A percentile compares a stretch with the other conserved stretches of the same genome.
Conservation (phyloP, 2,888 invertebrate genomes). For the Synanthedon myopaeformis region DNA sequence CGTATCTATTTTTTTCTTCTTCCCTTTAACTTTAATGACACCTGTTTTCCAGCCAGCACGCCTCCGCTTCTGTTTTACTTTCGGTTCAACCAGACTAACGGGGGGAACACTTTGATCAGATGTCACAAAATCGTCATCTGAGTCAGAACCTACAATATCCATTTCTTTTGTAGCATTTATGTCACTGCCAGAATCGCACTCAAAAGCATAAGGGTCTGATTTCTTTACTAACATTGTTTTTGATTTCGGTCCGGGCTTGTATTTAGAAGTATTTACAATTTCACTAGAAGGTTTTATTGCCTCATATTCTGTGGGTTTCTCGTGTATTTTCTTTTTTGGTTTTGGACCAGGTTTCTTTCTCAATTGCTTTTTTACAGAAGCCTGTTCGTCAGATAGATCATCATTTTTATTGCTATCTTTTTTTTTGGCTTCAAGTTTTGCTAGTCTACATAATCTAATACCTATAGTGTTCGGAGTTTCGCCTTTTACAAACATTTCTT, state of each 20-base stretch:
- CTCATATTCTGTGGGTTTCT: too few species aligned
- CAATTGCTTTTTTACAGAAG: slow-evolving; percentile 13
- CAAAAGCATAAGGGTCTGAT: slow-evolving; percentile 47
- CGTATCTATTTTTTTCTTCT: slow-evolving; percentile 31
- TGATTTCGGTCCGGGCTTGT: slow-evolving; percentile 43
- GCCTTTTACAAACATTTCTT: slow-evolving; percentile 77
- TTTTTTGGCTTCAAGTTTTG: slow-evolving; percentile 59
- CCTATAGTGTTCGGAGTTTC: slow-evolving; percentile 73
- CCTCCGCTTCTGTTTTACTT: slow-evolving; percentile 42
- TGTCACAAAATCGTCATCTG: slow-evolving; percentile 36
- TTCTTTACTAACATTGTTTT: slow-evolving; percentile 29
- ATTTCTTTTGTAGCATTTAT: slow-evolving; percentile 22
- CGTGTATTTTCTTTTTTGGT: slow-evolving; percentile 9
- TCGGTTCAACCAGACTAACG: slow-evolving; percentile 32
- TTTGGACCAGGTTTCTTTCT: slow-evolving; percentile 29
- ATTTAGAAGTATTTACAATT: slow-evolving; percentile 1
- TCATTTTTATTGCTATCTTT: slow-evolving; percentile 19
- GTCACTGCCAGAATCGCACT: slow-evolving; percentile 41
- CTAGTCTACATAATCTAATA: slow-evolving; percentile 73
- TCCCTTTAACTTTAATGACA: slow-evolving; percentile 44
- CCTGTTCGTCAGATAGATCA: slow-evolving; percentile 16
- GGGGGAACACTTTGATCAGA: slow-evolving; percentile 42
- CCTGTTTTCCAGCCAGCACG: slow-evolving; percentile 47
- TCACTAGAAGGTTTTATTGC: neutral
- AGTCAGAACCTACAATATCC: slow-evolving; percentile 31